phyloP scores from a whole-genome alignment of 1,140 invertebrate species.

The Saxidomus purpurata region DNA sequence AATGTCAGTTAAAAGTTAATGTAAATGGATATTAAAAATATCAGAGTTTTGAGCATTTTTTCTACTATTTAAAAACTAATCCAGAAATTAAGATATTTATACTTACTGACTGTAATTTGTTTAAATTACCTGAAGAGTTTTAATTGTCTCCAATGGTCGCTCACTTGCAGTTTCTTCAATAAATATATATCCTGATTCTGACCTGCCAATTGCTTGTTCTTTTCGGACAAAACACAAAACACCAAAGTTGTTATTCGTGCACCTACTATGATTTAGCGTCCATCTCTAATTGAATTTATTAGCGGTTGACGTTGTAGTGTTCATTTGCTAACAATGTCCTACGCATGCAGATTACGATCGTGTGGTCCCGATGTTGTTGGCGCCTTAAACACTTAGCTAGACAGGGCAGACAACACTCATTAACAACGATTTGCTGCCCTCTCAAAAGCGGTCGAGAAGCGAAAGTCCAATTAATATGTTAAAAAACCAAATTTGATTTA shows the following conservation, averaged over 20 bases:
- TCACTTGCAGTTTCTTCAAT: background rate
- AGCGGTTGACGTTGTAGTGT: conserved; percentile 10
- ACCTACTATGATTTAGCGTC: conserved; percentile 10
- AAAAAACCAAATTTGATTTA: conserved; percentile 42
- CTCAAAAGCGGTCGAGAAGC: background rate
- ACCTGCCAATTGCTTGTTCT: background rate
- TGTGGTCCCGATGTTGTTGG: conserved; percentile 7
- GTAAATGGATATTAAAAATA: too few species aligned
- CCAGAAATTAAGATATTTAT: too few species aligned
- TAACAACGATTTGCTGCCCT: conserved; percentile 29
- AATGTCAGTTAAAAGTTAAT: too few species aligned
- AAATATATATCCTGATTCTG: background rate
- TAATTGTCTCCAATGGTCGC: background rate
- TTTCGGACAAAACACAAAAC: conserved; percentile 2
- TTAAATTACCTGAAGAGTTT: background rate
- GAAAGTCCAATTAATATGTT: conserved; percentile 26
- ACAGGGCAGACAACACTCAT: background rate
- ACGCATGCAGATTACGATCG: conserved; percentile 1
- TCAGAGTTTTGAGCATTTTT: too few species aligned
- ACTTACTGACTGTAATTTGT: too few species aligned
- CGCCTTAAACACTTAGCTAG: conserved; percentile 28
- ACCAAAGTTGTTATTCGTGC: background rate
- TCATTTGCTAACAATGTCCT: conserved; percentile 19
- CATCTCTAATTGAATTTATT: conserved; percentile 36
- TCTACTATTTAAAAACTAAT: too few species aligned